Base-by-base conservation (phyloP, 2,113 vertebrate species). In the Xenopus tropicalis region DNA sequence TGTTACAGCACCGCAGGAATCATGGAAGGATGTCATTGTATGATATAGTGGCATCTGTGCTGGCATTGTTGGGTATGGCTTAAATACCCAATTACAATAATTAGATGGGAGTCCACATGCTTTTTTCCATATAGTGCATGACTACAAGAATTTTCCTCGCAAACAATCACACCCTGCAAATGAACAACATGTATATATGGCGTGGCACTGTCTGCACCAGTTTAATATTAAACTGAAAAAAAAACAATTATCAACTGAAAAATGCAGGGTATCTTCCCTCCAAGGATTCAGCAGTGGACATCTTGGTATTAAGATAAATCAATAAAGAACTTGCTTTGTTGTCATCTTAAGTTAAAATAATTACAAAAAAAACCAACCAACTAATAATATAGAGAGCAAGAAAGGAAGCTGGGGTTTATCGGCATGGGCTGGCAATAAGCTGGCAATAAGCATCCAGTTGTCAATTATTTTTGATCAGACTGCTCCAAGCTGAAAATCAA, bases 261-360 rank as follows among this genome's bases (percentile, higher is more conserved):
- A 19, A 58, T 51, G 46, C 46, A 54, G 20, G 16, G 61, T 62
- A 24, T 54, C 46, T 48, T 54, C 58, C 63, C 65, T 69, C 66
- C 64, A 29, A 46, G 19, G 25, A 22, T 21, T 42, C n/a, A 25
- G 24, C 11, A 59, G 70, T 61, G 54, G 19, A 44, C 46, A 43
- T 22, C 54, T 23, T 37, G 25, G 25, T 62, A 61, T 29, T 48
- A 71, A 42, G 88, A 84, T 48, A 82, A 78, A 73, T 82, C 82
- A 85, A 82, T 85, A 86, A 88, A 87, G 86, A 80, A 88, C n/a
- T 79, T 52, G 72, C 12, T 63, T 83, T 83, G 80, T 82, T 82
- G 78, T 85, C 80, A 87, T 85, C 85, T 84, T 77, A 80, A 1
- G 79, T 86, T 22, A 37, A 29, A 19, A 63, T 44, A 43, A 65